Percentiles rank a stretch among this genome's conserved stretches.
phyloP scores from a whole-genome alignment of 2,113 vertebrate species.

The Cyanoderma ruficeps region DNA sequence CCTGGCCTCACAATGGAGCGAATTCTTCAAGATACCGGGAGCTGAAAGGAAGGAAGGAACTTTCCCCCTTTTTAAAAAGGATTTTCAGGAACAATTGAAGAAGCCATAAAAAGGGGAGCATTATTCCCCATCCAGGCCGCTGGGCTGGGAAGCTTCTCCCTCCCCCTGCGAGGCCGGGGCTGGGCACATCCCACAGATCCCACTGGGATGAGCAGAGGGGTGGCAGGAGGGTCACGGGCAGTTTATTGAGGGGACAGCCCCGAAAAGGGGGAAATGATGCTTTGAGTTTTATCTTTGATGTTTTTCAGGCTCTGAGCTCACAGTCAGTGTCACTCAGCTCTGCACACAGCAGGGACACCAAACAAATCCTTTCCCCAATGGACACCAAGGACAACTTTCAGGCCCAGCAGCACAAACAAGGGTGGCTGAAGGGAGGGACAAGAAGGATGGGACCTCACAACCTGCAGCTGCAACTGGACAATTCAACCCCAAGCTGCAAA shows the following conservation, averaged over 20 bases:
- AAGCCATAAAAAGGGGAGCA: conserved; percentile 56
- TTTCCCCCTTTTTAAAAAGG: conserved; percentile 59
- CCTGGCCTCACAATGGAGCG: conserved; percentile 78
- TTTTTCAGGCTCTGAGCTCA: too few relatives aligned
- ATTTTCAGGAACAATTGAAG: conserved; percentile 64
- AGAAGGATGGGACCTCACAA: too few relatives aligned
- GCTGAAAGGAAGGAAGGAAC: conserved; percentile 68
- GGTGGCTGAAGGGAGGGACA: too few relatives aligned
- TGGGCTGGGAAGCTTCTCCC: background rate
- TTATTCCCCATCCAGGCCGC: conserved; percentile 46
- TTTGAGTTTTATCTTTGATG: too few relatives aligned
- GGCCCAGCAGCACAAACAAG: too few relatives aligned
- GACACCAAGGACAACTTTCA: too few relatives aligned
- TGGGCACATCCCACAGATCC: background rate
- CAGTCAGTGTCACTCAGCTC: too few relatives aligned
- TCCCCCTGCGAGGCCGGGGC: background rate
- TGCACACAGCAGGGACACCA: too few relatives aligned
- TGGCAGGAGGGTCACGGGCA: fast-evolving
- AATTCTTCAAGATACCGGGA: conserved; percentile 80
- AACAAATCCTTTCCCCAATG: too few relatives aligned
- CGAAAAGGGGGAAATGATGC: too few relatives aligned
- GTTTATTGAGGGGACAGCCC: fast-evolving
- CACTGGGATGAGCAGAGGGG: fast-evolving
- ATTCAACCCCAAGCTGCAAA: too few relatives aligned
- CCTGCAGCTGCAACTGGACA: too few relatives aligned